These are phyloP conservation scores for Drosophila arawakana DNA, from an alignment of 1,140 invertebrate genomes.

Conservation along the genomic window DNA sequence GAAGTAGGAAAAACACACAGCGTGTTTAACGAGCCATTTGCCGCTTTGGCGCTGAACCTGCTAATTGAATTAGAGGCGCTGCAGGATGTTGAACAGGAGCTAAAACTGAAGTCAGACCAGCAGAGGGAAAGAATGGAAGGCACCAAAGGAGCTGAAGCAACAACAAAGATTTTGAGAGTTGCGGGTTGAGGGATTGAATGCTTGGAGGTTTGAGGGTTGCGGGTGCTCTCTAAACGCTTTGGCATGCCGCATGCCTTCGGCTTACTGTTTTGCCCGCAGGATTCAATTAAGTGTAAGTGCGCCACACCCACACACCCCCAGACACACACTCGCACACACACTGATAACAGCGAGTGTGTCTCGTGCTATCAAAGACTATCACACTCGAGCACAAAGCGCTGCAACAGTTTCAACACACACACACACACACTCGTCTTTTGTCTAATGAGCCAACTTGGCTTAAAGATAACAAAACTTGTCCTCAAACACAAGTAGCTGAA, in stretches of 20 bases:
- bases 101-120: conserved; percentile 25
- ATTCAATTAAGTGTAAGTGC: conserved; percentile 82
- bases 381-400: conserved; percentile 28
- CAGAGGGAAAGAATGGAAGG: neutral
- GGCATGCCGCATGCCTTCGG: conserved; percentile 69
- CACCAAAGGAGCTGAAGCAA: neutral
- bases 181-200: too few relatives aligned
- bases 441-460: conserved; percentile 42
- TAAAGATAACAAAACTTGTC: conserved; percentile 29
- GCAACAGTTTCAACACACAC: conserved; percentile 17
- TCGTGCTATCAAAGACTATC: conserved; percentile 30
- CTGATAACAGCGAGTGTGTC: neutral
- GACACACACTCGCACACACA: conserved; percentile 6
- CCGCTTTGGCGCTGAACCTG: conserved; percentile 80
- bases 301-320: conserved; percentile 24
- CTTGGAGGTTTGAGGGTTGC: neutral
- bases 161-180: conserved; percentile 19
- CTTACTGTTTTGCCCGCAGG: conserved; percentile 68
- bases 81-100: conserved; percentile 39
- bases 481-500: conserved; percentile 2
- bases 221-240: conserved; percentile 73
- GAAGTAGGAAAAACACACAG: conserved; percentile 63
- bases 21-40: conserved; percentile 82
- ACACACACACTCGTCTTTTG: conserved; percentile 3
- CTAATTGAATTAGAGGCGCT: conserved; percentile 78